Evolutionary conservation across 1,140 invertebrate species (phyloP), one percentile per base, ranked within the genome.

Genomic region (Polypedilum pembai): DNA sequence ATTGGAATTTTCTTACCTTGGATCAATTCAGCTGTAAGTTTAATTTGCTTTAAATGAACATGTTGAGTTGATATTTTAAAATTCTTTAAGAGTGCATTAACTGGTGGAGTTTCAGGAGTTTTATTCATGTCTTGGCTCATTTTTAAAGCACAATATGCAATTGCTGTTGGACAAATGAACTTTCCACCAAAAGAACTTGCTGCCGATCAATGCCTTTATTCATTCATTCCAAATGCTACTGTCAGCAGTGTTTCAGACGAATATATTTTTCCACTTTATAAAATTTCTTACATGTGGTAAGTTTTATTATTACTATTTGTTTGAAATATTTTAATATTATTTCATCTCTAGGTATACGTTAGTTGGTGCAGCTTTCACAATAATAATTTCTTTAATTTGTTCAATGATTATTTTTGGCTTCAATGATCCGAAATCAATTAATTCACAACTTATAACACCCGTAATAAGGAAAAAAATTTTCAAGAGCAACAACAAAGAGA

Each of bases 41-140:
- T 8, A 72, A 66, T 84, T 3, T 33, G 5, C 5, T 21, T 76
- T 84, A 5, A 83, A 84, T 56, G 3, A 12, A 56, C 40, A 45
- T n/a, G n/a, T 56, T 12, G 41, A 79, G 81, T 84, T 73, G 2
- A 45, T 56, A 17, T 20, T 33, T 8, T 20, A 1, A 73, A 74
- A 74, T 18, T 8, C n/a, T 24, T 15, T 74, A 74, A 94, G 91
- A 93, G 93, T 69, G 92, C 92, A 0, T 82, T 92, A 73, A 81
- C 83, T 33, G 93, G 93, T 17, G 87, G 90, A 0, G 73, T 93
- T 0, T 79, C 85, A 33, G 87, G 90, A 73, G 82, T 94, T 3
- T 79, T 85, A 5, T 83, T 92, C 15, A 88, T 92, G 76, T 87
- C 89, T 7, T 94, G 92, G 91, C 88, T 95, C 72, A 92, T 89